Conservation (phyloP, 2,888 invertebrate species). For the Resseliella maxima region DNA sequence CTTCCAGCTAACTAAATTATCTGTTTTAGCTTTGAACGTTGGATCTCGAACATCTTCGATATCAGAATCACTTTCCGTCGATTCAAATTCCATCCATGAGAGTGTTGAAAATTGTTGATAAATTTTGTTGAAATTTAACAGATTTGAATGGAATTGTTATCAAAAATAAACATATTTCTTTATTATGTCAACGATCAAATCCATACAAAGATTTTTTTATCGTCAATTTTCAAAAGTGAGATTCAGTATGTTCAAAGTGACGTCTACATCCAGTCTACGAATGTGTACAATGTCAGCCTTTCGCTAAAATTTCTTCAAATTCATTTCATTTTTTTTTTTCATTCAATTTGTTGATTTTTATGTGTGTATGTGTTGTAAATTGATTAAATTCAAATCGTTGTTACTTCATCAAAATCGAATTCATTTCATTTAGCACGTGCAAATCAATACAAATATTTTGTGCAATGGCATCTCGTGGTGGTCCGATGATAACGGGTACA, state of each 20-base stretch:
- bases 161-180: too few relatives aligned
- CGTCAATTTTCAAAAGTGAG: too few relatives aligned
- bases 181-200: too few relatives aligned
- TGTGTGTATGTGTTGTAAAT: slow-evolving; percentile 54
- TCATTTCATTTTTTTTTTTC: not conserved
- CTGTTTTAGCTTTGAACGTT: too few relatives aligned
- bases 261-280: slow-evolving; percentile 47
- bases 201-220: too few relatives aligned
- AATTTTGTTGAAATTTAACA: too few relatives aligned
- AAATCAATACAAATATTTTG: not conserved
- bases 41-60: too few relatives aligned
- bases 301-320: slow-evolving; percentile 35
- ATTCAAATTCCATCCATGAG: too few relatives aligned
- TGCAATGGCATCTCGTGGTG: slow-evolving; percentile 79
- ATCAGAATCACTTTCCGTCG: too few relatives aligned
- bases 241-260: slow-evolving; percentile 49
- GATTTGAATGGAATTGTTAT: too few relatives aligned
- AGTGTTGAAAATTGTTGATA: too few relatives aligned
- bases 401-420: not conserved
- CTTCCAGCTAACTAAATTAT: too few relatives aligned
- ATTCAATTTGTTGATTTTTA: not conserved
- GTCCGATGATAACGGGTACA: slow-evolving; percentile 86
- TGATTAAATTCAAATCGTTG: not conserved
- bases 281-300: slow-evolving; percentile 53
- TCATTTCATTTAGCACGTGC: not conserved